A percentile compares a stretch with the other conserved stretches of the same genome.
Conservation (phyloP, 2,113 vertebrate genomes). For the Anser cygnoides region DNA sequence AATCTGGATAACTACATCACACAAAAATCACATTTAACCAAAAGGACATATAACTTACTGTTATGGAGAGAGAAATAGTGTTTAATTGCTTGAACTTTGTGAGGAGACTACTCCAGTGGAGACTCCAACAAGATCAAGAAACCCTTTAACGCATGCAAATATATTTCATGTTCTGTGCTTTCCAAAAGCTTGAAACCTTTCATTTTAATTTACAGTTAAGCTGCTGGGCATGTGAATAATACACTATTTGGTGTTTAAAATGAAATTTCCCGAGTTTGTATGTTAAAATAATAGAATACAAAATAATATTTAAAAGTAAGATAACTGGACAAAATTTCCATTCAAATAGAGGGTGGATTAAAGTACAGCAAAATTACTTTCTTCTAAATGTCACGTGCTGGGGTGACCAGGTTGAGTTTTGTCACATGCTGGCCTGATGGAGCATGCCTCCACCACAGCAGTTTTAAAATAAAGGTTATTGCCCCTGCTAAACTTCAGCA, state of each 20-base stretch:
- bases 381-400: background rate
- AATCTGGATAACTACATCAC: constrained; percentile 1
- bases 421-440: background rate
- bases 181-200: background rate
- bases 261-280: background rate
- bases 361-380: background rate
- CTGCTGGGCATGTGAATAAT: background rate
- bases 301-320: background rate
- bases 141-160: background rate
- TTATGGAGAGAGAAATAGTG: background rate
- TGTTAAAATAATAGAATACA: background rate
- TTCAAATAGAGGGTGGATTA: background rate
- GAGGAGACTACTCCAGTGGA: background rate
- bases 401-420: background rate
- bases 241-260: background rate
- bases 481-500: background rate
- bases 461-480: background rate
- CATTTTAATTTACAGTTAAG: constrained; percentile 9
- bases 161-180: background rate
- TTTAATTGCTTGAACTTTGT: constrained; percentile 24
- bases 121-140: background rate
- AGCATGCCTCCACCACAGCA: background rate
- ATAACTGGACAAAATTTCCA: background rate
- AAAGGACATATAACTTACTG: background rate
- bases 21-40: background rate